Evolutionary conservation across 2,888 invertebrate species (phyloP), one percentile per base, ranked within the genome.

Genomic region (Aphodius sticticus): DNA sequence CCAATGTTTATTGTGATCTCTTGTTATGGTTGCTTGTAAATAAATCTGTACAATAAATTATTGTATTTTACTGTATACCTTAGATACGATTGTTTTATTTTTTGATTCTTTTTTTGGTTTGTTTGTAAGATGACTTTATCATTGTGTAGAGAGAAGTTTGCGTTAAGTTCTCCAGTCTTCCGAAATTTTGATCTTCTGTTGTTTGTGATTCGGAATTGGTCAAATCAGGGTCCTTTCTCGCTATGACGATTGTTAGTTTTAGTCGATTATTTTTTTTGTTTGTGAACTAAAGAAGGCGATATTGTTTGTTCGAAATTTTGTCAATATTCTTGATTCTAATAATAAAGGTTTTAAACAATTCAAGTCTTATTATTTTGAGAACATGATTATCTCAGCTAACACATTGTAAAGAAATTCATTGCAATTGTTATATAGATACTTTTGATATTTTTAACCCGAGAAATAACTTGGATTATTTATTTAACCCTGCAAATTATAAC

Each of bases 1-100:
- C 74, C 74, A 74, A 74, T 37, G 74, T 36, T 37, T n/a, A 74
- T 74, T 74, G 74, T 74, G 74, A 74, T 74, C 74, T 74, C 74
- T 74, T 74, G 74, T 53, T 53, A 53, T 53, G 53, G 53, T 74
- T 74, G 74, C 74, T 74, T 74, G 74, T 74, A 74, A 74, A 74
- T 74, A 74, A 74, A 74, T 7, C 74, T 74, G 74, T 74, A 74
- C 74, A 74, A 74, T 74, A 74, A 74, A 35, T n/a, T 74, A 74
- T 74, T 74, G 74, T n/a, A 74, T 16, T 26, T 26, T 16, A 71
- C 12, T 71, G 12, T 71, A 26, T 71, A 71, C 71, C 35, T 71
- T 70, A 26, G 16, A 71, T 35, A 71, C n/a, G 16, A 70, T 70
- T 53, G 53, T 53, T 53, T 53, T 53, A 53, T 53, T 53, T 53